These are phyloP conservation scores for Timandra comae DNA, from an alignment of 2,888 invertebrate genomes.

Conservation along the genomic window DNA sequence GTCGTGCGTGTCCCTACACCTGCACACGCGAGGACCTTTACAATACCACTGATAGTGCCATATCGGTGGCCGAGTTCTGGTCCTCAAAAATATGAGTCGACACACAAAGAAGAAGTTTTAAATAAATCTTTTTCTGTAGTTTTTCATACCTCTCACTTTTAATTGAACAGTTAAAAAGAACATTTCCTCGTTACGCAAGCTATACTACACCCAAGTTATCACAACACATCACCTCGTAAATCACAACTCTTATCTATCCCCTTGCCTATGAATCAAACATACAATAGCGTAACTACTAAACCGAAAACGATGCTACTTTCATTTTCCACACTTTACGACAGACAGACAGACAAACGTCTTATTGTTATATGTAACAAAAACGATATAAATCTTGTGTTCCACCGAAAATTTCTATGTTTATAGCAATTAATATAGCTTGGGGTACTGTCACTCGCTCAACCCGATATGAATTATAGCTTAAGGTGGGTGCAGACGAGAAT, in stretches of 20 bases:
- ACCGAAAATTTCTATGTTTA: conserved; percentile 45
- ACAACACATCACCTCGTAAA: no score
- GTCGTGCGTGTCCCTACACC: no score
- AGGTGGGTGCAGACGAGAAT: conserved; percentile 19
- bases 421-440: conserved; percentile 41
- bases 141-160: no score
- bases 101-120: no score
- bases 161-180: no score
- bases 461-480: conserved; percentile 34
- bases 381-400: conserved; percentile 40
- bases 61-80: no score
- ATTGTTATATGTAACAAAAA: conserved; percentile 33
- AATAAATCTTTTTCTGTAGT: no score
- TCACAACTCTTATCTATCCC: not conserved
- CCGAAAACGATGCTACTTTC: conserved; percentile 13
- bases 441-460: conserved; percentile 36
- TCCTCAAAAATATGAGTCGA: no score
- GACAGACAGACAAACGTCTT: conserved; percentile 19
- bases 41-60: no score
- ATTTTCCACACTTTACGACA: conserved; percentile 8
- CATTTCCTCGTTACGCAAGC: no score
- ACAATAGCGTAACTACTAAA: conserved; percentile 2
- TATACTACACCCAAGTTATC: no score
- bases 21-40: no score
- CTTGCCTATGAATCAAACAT: conserved; percentile 14